Percentiles rank a stretch among this genome's conserved stretches.
Evolutionary conservation across 2,888 invertebrate genomes (phyloP).

Genomic region (Parochlus steinenii): DNA sequence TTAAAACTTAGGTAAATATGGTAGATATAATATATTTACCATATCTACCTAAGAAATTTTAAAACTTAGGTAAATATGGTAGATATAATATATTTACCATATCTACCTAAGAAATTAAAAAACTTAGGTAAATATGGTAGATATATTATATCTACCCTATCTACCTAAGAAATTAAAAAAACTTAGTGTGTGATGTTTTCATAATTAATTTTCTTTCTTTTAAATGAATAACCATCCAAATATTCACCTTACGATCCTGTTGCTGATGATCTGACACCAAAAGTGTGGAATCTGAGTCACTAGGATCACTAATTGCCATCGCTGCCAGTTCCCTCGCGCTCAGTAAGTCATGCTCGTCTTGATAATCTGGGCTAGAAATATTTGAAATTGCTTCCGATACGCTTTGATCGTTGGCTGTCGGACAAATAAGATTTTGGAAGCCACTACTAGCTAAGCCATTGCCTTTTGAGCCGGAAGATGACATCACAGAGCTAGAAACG

Average conservation of each 20-base stretch:
- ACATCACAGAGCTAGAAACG: conserved; percentile 76
- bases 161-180: no score
- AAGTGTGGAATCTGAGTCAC: conserved; percentile 78
- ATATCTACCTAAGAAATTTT: no score
- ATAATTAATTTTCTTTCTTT: conserved; percentile 21
- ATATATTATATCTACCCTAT: no score
- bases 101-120: no score
- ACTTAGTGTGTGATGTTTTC: no score
- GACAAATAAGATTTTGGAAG: conserved; percentile 23
- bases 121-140: no score
- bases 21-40: no score
- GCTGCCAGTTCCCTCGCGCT: conserved; percentile 59
- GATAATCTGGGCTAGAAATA: conserved; percentile 79
- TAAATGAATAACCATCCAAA: conserved; percentile 61
- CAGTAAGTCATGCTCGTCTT: conserved; percentile 69
- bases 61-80: no score
- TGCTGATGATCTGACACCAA: conserved; percentile 57
- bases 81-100: no score
- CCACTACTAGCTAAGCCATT: conserved; percentile 18
- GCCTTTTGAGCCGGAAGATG: conserved; percentile 52
- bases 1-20: no score
- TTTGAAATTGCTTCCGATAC: conserved; percentile 76
- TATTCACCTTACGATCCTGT: conserved; percentile 62
- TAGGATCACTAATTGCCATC: conserved; percentile 77
- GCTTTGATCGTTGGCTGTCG: conserved; percentile 52